Base-by-base conservation (phyloP, 2,888 invertebrate species). In the Thereva unica region DNA sequence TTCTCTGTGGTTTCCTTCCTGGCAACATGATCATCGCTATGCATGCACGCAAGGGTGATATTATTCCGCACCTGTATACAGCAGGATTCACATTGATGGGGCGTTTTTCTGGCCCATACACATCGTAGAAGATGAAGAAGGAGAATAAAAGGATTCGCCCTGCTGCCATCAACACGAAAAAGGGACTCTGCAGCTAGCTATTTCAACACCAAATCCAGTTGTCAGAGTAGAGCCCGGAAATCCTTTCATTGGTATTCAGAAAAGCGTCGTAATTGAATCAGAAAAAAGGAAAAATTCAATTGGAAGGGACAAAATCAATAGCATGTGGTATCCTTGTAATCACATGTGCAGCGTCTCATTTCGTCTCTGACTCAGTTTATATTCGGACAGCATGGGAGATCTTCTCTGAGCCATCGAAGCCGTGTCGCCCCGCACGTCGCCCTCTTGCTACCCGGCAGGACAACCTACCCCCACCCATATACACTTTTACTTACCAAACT, bases 281-380 rank as follows among this genome's bases (percentile, higher is more conserved):
- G 34, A 52, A 52, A 34, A 52, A 52, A 52, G 23, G 52, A 10
- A 52, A 52, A 52, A 52, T 52, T 52, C 34, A 52, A 52, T 52
- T 52, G 34, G 52, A 52, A 34, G 23, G 52, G 34, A 52, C 52
- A 52, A n/a, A 52, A 52, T 52, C 52, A 52, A 52, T 52, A 52
- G 23, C n/a, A 35, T 23, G 23, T 52, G 52, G 52, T 52, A 10
- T 52, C 52, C 52, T 52, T 52, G 35, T 52, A 52, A 37, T 52
- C 52, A 52, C 52, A 35, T 52, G 52, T 52, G 52, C 52, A 52
- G 35, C 52, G 35, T 52, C 35, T 35, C n/a, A 52, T 52, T 52
- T 12, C 23, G 23, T 23, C 23, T 34, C 34, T 9, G 52, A 4
- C 34, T 52, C 10, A 52, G 8, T 52, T 52, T 5, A 23, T 34